Base-by-base conservation (phyloP, 2,888 invertebrate species). In the Clivina fossor region DNA sequence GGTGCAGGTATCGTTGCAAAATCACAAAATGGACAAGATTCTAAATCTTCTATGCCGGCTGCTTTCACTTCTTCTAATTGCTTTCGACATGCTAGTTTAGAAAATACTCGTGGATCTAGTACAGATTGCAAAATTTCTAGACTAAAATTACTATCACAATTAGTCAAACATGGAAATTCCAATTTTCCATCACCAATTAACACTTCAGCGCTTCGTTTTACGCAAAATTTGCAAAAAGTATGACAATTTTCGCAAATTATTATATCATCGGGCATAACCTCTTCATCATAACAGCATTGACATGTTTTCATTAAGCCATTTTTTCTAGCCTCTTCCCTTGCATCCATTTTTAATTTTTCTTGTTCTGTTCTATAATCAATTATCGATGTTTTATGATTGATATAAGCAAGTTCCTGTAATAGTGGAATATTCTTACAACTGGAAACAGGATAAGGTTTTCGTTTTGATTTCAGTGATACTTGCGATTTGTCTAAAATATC, bases 21-120 rank as follows among this genome's bases (percentile, higher is more conserved):
- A 59, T 77, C 75, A 65, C 83, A 83, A 66, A 78, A 80, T 8
- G 81, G 81, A 68, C 83, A 83, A 16, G 66, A 67, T 51, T 76
- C 80, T 32, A 82, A 68, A 58, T 78, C 79, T 19, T 77, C 75
- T 26, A 82, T 75, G n/a, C 75, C 75, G 0, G 81, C 81, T 2
- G 73, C 68, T 59, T 68, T 69, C n/a, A 82, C 70, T 67, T 81
- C 81, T 49, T 75, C 76, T 37, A 77, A 68, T 60, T 80, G 78
- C 59, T 77, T 73, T 54, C 74, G 72, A 46, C 75, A 71, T 2
- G 77, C 68, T 18, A 80, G 63, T 62, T 74, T 76, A 0, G 78
- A 76, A 65, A 78, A 79, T 32, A 75, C 63, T 43, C 72, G 73
- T 30, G 69, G 68, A 20, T 71, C 68, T 8, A 80, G 66, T 2